Evolutionary conservation across 1,140 invertebrate genomes (phyloP).

Genomic region (Colletes latitarsis): DNA sequence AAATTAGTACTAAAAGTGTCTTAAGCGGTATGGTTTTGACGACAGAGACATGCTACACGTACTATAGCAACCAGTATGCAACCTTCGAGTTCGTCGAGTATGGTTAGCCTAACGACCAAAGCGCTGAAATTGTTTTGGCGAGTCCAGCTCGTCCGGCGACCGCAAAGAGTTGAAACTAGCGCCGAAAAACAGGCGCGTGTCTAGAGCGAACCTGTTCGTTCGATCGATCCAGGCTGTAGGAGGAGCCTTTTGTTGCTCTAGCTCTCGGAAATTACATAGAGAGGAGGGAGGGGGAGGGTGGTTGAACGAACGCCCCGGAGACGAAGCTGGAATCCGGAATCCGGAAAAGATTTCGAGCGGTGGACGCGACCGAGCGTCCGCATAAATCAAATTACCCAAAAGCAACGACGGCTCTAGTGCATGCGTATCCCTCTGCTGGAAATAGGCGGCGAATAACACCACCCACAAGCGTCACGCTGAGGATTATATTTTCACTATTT

Average conservation of each 20-base stretch:
- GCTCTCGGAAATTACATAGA: slow-evolving; percentile 21
- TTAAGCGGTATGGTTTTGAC: no score
- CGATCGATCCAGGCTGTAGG: neutral
- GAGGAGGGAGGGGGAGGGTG: neutral
- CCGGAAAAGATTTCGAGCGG: slow-evolving; percentile 34
- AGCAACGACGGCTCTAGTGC: slow-evolving; percentile 30
- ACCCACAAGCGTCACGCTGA: no score
- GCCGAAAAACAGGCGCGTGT: no score
- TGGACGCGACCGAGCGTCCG: slow-evolving; percentile 4
- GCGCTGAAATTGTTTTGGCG: no score
- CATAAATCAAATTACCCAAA: slow-evolving; percentile 53
- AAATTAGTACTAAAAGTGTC: neutral
- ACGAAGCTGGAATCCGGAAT: slow-evolving; percentile 19
- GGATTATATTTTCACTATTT: no score
- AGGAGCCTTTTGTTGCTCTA: slow-evolving; percentile 9
- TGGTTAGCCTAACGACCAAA: no score
- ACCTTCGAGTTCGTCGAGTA: no score
- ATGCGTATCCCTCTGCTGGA: slow-evolving; percentile 18
- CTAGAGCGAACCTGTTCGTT: no score
- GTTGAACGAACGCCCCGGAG: neutral
- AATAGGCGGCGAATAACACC: neutral
- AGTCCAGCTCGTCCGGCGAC: no score
- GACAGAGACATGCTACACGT: no score
- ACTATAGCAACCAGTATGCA: no score
- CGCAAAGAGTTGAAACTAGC: no score